Evolutionary conservation across 2,113 vertebrate genomes (phyloP).

Genomic region (Rhabdomys dilectus): DNA sequence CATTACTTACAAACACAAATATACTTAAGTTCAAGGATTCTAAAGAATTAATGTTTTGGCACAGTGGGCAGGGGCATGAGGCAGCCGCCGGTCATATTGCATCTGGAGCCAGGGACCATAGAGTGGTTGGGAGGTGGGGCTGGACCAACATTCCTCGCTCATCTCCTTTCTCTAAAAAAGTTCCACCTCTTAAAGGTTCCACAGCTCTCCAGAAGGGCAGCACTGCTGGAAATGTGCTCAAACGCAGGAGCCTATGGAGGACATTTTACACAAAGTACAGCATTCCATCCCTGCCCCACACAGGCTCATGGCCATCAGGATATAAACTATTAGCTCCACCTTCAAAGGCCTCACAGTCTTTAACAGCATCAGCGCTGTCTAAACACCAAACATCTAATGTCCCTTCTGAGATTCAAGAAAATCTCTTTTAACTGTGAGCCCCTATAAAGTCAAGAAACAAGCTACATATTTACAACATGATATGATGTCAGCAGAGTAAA

Average conservation of each 20-base stretch:
- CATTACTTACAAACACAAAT: neutral
- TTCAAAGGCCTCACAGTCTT: neutral
- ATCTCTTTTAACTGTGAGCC: neutral
- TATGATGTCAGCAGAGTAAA: neutral
- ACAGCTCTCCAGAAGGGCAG: neutral
- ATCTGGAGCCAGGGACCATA: neutral
- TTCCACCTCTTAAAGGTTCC: neutral
- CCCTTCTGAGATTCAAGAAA: neutral
- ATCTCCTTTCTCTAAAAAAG: neutral
- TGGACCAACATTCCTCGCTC: neutral
- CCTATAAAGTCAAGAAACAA: neutral
- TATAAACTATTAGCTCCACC: neutral
- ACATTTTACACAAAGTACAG: neutral
- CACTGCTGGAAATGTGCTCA: neutral
- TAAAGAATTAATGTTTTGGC: neutral
- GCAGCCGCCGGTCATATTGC: neutral
- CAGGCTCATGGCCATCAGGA: neutral
- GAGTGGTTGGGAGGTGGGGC: neutral
- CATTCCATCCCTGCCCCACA: neutral
- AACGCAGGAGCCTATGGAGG: neutral
- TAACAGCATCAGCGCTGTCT: too few relatives aligned
- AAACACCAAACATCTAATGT: neutral
- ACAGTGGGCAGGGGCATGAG: neutral
- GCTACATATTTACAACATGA: neutral
- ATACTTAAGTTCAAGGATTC: neutral